Evolutionary conservation across 2,113 vertebrate genomes (phyloP).

Genomic region (Pygoscelis adeliae): DNA sequence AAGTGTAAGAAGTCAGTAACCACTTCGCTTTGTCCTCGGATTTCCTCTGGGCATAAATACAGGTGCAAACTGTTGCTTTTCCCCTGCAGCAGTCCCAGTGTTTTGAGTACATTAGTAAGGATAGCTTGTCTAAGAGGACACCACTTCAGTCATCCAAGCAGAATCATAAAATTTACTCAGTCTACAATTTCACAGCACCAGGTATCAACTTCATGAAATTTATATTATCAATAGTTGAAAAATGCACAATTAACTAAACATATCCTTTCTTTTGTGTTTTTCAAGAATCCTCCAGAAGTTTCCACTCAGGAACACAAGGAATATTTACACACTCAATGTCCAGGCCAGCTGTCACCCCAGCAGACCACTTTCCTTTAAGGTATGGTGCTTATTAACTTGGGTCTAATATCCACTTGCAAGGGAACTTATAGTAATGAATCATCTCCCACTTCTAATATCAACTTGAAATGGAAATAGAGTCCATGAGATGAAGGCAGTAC

Average conservation of each 20-base stretch:
- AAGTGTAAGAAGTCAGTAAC: not conserved
- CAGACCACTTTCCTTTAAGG: not conserved
- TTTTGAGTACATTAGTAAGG: not conserved
- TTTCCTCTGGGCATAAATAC: not conserved
- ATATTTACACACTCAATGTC: not conserved
- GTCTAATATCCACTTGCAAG: not conserved
- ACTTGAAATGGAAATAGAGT: not conserved
- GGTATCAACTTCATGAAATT: not conserved
- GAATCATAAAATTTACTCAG: not conserved
- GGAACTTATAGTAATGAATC: not conserved
- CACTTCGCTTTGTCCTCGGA: not conserved
- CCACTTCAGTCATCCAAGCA: not conserved
- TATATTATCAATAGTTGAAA: not conserved
- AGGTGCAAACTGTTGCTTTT: not conserved
- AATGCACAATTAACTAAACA: not conserved
- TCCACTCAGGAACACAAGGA: not conserved
- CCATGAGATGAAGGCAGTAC: not conserved
- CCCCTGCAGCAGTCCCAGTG: not conserved
- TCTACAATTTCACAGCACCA: not conserved
- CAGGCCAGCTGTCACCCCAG: not conserved
- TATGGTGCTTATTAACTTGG: not conserved
- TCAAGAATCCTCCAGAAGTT: not conserved
- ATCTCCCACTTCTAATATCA: not conserved
- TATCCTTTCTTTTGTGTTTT: not conserved
- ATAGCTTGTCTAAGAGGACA: not conserved